Evolutionary conservation across 1,140 invertebrate genomes (phyloP).

Genomic region (Antheraea mylitta): DNA sequence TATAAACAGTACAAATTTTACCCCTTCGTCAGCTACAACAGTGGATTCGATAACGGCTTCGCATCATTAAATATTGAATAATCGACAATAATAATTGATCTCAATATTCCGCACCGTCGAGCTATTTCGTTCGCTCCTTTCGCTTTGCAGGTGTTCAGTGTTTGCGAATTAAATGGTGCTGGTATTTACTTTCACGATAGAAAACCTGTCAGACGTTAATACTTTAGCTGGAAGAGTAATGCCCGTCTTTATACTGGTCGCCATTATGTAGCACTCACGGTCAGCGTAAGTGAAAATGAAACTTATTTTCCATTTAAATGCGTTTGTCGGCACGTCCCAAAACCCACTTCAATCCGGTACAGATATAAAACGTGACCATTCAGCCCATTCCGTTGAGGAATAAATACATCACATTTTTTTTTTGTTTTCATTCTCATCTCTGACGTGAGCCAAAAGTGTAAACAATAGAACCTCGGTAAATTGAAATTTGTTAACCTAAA

Average conservation of each 20-base stretch:
- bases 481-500: constrained; percentile 7
- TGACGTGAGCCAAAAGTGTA: constrained; percentile 47
- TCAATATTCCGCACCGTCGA: constrained; percentile 41
- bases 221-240: neutral
- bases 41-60: constrained; percentile 27
- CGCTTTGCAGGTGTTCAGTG: constrained; percentile 5
- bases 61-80: constrained; percentile 39
- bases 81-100: constrained; percentile 43
- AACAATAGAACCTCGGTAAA: constrained; percentile 36
- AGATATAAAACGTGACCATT: constrained; percentile 70
- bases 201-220: neutral
- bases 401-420: constrained; percentile 58
- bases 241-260: neutral
- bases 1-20: neutral
- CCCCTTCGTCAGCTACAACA: constrained; percentile 14
- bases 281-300: neutral
- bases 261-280: neutral
- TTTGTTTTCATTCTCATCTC: constrained; percentile 14
- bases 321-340: constrained; percentile 50
- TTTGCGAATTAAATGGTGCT: neutral
- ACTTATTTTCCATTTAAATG: constrained; percentile 48
- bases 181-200: neutral
- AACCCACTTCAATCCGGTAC: constrained; percentile 54
- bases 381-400: constrained; percentile 47
- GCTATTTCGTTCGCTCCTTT: constrained; percentile 11